Base-by-base conservation (phyloP, 2,797 vertebrate species). In the Leptoclinus maculatus region DNA sequence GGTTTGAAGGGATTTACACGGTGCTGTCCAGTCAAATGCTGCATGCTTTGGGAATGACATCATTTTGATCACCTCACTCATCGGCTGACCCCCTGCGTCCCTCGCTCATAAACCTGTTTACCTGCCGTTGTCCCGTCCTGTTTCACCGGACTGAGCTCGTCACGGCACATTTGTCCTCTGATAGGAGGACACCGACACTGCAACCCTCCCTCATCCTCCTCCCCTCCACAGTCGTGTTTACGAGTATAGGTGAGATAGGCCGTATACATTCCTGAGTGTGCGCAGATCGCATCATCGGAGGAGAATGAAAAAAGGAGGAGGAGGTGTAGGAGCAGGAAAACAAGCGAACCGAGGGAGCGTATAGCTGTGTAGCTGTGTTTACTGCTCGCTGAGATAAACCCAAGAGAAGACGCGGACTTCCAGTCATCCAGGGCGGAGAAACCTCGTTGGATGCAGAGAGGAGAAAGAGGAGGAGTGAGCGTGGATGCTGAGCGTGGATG, bases 1-100 rank as follows among this genome's bases (percentile, higher is more conserved):
- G 91, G 88, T 88, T 92, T 86, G 79, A 82, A 83, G 70, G 92
- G 93, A 94, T 95, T 95, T 91, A 84, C 81, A 80, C 53, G 80
- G 65, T 56, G 71, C 90, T 89, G 93, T 92, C 92, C 92, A 85
- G 87, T 91, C 89, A 88, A 93, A 91, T 89, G 81, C 92, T 83
- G 84, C 89, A 79, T 92, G 85, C 92, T 86, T 89, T 65, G 70
- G 72, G 60, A 83, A 93, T 95, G 94, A 95, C 94, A 95, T 95
- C 94, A 95, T 94, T 93, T 92, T 87, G 90, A 92, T 91, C 91
- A 90, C 89, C 90, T 91, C 90, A 88, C 88, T 80, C 74, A 88
- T 89, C 86, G 73, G 62, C 83, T 91, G 87, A 90, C 84, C 85
- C 76, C 60, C 49, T 67, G 84, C 82, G 79, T 71, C 83, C 58